Percentiles rank a stretch among this genome's conserved stretches.
Evolutionary conservation across 2,888 invertebrate genomes (phyloP).

Genomic region (Ectemnius continuus): DNA sequence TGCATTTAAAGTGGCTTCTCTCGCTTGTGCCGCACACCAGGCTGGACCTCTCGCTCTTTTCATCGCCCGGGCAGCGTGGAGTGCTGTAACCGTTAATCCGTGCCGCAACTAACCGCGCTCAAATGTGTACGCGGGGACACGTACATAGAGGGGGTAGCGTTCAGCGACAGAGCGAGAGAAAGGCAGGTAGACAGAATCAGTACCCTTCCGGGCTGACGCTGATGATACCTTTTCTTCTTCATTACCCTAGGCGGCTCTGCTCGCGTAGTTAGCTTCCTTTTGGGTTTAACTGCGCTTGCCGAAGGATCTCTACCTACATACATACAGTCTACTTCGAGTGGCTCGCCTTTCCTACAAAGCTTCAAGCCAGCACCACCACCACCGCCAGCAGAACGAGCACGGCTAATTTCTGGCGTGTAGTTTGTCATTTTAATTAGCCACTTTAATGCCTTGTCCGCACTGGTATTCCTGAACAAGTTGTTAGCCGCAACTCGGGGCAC

Average conservation of each 20-base stretch:
- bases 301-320: no score
- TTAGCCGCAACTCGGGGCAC: no score
- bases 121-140: constrained; percentile 48
- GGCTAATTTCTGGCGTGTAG: constrained; percentile 48
- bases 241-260: constrained; percentile 46
- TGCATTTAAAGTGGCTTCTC: constrained; percentile 60
- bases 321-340: constrained; percentile 8
- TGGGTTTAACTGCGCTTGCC: constrained; percentile 12
- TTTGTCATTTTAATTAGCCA: constrained; percentile 57
- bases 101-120: constrained; percentile 60
- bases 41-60: neutral
- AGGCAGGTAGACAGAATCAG: neutral
- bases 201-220: constrained; percentile 37
- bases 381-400: constrained; percentile 6
- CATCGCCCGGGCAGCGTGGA: constrained; percentile 32
- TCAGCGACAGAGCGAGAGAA: constrained; percentile 21
- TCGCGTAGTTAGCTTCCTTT: constrained; percentile 40
- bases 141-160: constrained; percentile 24
- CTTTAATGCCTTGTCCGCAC: constrained; percentile 50
- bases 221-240: constrained; percentile 52
- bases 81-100: constrained; percentile 60
- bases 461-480: constrained; percentile 29
- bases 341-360: constrained; percentile 35
- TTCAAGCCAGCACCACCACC: constrained; percentile 14
- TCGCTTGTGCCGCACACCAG: constrained; percentile 11